A percentile compares a stretch with the other conserved stretches of the same genome.
Conservation (phyloP, 2,888 invertebrate species). For the Heliconius cydno region DNA sequence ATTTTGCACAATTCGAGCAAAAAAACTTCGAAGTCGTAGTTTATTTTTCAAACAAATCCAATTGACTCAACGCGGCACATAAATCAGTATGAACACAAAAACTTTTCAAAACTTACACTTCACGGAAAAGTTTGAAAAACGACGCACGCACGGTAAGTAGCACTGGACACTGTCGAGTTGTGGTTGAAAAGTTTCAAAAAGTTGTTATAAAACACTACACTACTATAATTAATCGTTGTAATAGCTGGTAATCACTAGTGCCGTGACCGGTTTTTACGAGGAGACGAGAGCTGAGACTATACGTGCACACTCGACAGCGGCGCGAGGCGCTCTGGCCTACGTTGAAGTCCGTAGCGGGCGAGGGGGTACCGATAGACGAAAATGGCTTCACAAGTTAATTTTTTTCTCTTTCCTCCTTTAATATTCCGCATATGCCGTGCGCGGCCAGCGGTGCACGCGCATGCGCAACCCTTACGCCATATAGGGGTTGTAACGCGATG, state of each 20-base stretch:
- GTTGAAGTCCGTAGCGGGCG: slow-evolving; percentile 72
- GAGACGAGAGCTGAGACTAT: slow-evolving; percentile 46
- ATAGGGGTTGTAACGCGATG: slow-evolving; percentile 81
- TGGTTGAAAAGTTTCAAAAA: slow-evolving; percentile 46
- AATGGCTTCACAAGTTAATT: slow-evolving; percentile 84
- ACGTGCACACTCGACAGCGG: slow-evolving; percentile 67
- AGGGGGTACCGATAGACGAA: slow-evolving; percentile 81
- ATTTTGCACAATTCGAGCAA: slow-evolving; percentile 35
- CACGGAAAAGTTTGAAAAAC: slow-evolving; percentile 58
- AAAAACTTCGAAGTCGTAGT: slow-evolving; percentile 39
- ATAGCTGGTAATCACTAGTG: slow-evolving; percentile 67
- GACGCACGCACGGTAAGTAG: slow-evolving; percentile 41
- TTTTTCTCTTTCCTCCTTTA: slow-evolving; percentile 84
- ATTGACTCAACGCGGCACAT: slow-evolving; percentile 57
- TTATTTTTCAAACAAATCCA: slow-evolving; percentile 58
- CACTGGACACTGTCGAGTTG: slow-evolving; percentile 40
- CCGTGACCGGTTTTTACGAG: slow-evolving; percentile 62
- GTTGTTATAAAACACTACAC: slow-evolving; percentile 67
- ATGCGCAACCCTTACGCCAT: slow-evolving; percentile 74
- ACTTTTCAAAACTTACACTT: slow-evolving; percentile 69
- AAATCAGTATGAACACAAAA: slow-evolving; percentile 57
- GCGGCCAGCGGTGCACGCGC: slow-evolving; percentile 78
- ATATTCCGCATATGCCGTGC: slow-evolving; percentile 83
- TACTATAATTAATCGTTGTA: slow-evolving; percentile 64
- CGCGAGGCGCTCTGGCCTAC: slow-evolving; percentile 75